phyloP scores from a whole-genome alignment of 2,113 vertebrate species.

The Hymenochirus boettgeri region DNA sequence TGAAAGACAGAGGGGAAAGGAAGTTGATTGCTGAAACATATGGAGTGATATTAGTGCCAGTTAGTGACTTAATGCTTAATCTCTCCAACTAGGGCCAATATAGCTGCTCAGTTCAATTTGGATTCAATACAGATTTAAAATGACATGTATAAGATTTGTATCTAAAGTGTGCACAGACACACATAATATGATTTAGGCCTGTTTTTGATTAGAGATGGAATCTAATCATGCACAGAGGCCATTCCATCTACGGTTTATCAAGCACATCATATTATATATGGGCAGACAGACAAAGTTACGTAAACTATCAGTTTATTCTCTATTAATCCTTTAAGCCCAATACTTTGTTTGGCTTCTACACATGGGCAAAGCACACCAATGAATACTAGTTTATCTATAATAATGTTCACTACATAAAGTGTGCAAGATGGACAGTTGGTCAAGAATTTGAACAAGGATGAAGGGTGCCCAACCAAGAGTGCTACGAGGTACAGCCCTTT shows the following conservation, averaged over 20 bases:
- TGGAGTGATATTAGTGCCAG: not conserved
- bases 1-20: not conserved
- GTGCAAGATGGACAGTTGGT: no score
- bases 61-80: constrained; percentile 3
- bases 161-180: not conserved
- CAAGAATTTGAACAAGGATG: no score
- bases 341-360: no score
- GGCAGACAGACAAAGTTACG: no score
- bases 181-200: constrained; percentile 8
- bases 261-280: not conserved
- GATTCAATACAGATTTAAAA: not conserved
- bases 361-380: no score
- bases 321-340: no score
- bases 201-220: not conserved
- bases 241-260: not conserved
- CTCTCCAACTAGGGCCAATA: not conserved
- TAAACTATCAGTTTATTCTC: no score
- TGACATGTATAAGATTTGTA: constrained; percentile 7
- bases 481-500: no score
- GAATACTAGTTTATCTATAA: no score
- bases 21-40: not conserved
- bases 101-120: not conserved
- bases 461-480: no score
- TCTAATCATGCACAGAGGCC: not conserved
- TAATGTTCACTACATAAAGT: no score